These are phyloP conservation scores for Dasypus novemcinctus DNA, from an alignment of 2,113 vertebrate species.

Conservation along the genomic window DNA sequence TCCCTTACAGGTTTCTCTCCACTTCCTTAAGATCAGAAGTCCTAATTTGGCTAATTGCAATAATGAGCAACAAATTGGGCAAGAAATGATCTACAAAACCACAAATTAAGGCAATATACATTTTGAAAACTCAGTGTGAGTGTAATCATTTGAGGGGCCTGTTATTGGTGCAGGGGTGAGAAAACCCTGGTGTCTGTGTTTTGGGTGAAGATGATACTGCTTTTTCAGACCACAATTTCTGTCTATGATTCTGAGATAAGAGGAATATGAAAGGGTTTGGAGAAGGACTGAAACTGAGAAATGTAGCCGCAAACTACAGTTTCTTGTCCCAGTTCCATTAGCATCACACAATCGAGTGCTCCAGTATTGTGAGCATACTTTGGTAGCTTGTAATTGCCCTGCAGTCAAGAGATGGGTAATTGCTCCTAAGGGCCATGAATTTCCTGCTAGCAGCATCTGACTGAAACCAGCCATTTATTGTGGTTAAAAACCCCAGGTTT, in stretches of 20 bases:
- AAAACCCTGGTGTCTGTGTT: neutral
- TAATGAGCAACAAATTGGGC: neutral
- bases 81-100: neutral
- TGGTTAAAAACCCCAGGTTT: slow-evolving; percentile 77
- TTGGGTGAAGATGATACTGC: neutral
- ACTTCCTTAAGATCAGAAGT: slow-evolving; percentile 32
- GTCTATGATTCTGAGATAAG: neutral
- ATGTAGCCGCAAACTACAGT: slow-evolving; percentile 16
- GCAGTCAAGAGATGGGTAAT: slow-evolving; percentile 82
- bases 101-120: neutral
- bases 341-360: slow-evolving; percentile 72
- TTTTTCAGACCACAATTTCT: slow-evolving; percentile 27
- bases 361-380: slow-evolving; percentile 58
- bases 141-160: neutral
- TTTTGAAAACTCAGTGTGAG: neutral
- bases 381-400: slow-evolving; percentile 79
- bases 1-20: slow-evolving; percentile 24
- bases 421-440: slow-evolving; percentile 80
- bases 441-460: slow-evolving; percentile 78
- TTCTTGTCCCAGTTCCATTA: slow-evolving; percentile 70
- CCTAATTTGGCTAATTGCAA: slow-evolving; percentile 9
- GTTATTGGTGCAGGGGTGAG: neutral
- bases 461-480: slow-evolving; percentile 84
- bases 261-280: neutral
- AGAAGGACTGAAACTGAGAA: slow-evolving; percentile 23